Conservation (phyloP, 2,797 vertebrate species). For the Bovichtus variegatus region DNA sequence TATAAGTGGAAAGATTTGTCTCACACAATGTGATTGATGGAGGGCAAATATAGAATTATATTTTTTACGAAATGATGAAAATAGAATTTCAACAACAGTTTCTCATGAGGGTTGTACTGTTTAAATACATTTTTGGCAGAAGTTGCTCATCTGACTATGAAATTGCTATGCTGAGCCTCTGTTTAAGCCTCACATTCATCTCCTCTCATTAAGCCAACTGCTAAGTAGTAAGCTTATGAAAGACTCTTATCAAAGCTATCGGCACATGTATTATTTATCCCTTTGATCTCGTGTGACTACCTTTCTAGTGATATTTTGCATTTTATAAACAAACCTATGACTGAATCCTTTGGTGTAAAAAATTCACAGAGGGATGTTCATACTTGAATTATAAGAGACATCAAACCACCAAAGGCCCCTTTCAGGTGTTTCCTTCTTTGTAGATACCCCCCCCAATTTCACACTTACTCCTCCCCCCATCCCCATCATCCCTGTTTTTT, state of each 20-base stretch:
- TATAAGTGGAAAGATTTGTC: neutral
- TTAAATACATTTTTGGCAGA: constrained; percentile 15
- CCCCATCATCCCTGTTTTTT: constrained; percentile 80
- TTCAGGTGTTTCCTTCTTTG: constrained; percentile 78
- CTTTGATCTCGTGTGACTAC: constrained; percentile 63
- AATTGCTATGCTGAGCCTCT: constrained; percentile 22
- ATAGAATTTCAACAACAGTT: neutral
- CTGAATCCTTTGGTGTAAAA: constrained; percentile 69
- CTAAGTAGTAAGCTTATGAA: constrained; percentile 42
- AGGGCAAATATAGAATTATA: neutral
- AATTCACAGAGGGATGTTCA: constrained; percentile 56
- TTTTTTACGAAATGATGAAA: constrained; percentile 10
- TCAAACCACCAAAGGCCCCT: constrained; percentile 71
- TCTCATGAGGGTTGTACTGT: constrained; percentile 10
- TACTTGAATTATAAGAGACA: constrained; percentile 74
- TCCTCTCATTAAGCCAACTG: constrained; percentile 43
- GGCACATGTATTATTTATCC: constrained; percentile 52
- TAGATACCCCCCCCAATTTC: constrained; percentile 77
- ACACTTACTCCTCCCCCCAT: constrained; percentile 73
- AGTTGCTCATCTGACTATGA: constrained; percentile 22
- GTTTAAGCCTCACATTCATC: constrained; percentile 29
- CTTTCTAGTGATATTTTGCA: constrained; percentile 63
- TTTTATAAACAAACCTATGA: constrained; percentile 66
- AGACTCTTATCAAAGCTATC: constrained; percentile 53
- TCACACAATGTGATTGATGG: neutral